phyloP scores from a whole-genome alignment of 2,888 invertebrate species.

The Noctua pronuba region DNA sequence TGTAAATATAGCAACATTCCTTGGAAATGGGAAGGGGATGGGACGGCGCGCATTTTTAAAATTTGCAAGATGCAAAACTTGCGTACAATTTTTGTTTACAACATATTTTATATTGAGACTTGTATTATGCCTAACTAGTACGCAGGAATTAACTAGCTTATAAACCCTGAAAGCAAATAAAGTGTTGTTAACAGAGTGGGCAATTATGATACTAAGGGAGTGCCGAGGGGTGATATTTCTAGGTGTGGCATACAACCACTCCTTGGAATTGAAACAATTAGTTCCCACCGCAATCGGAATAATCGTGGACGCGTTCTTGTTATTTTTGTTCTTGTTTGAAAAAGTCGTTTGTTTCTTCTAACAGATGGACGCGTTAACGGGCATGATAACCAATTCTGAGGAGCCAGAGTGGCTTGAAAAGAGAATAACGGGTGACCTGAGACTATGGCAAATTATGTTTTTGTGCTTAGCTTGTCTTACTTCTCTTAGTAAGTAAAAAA shows the following conservation, averaged over 20 bases:
- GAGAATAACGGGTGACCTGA: conserved; percentile 92
- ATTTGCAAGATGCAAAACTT: neutral
- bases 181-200: conserved; percentile 24
- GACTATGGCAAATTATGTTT: conserved; percentile 96
- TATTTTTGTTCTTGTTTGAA: conserved; percentile 58
- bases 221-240: conserved; percentile 78
- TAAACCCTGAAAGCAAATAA: conserved; percentile 8
- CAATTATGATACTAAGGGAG: conserved; percentile 71
- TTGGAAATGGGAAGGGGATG: neutral
- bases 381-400: conserved; percentile 83
- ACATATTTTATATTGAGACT: neutral
- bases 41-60: conserved; percentile 34
- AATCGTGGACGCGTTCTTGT: conserved; percentile 71
- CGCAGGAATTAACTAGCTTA: neutral
- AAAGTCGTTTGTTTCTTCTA: conserved; percentile 17
- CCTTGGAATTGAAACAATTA: conserved; percentile 85
- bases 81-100: conserved; percentile 4
- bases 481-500: conserved; percentile 89
- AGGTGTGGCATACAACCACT: conserved; percentile 87
- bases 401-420: conserved; percentile 94
- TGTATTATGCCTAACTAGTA: conserved; percentile 1
- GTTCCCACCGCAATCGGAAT: conserved; percentile 77
- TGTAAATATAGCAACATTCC: conserved; percentile 44
- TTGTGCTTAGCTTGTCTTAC: conserved; percentile 92
- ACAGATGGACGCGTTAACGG: conserved; percentile 84